Percentiles rank a stretch among this genome's conserved stretches.
These are phyloP conservation scores for Siniperca knerii DNA, from an alignment of 2,113 vertebrate species.

Conservation along the genomic window DNA sequence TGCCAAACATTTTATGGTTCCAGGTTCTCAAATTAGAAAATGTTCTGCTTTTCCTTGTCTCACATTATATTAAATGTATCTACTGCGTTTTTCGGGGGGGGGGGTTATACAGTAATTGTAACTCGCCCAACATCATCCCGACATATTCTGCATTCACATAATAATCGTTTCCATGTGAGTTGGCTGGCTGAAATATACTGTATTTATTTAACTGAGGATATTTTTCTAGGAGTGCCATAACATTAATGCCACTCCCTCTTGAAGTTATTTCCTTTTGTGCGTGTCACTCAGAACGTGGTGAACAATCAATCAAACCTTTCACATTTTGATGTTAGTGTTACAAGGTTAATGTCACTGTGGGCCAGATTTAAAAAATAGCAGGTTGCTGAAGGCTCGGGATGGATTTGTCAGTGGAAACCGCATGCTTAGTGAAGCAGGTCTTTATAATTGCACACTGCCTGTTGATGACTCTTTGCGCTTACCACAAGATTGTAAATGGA, in stretches of 20 bases:
- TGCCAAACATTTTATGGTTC: neutral
- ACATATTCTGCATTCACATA: neutral
- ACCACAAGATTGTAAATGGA: constrained; percentile 32
- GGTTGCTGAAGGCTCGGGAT: constrained; percentile 46
- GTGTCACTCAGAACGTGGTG: constrained; percentile 33
- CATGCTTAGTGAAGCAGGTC: constrained; percentile 66
- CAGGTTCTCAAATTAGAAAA: neutral
- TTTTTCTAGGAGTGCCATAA: constrained; percentile 49
- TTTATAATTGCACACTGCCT: constrained; percentile 61
- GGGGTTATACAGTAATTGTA: neutral
- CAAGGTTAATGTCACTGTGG: constrained; percentile 59
- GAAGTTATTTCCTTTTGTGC: constrained; percentile 45
- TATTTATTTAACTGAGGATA: constrained; percentile 25
- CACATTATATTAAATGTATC: neutral
- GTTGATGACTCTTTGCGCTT: constrained; percentile 43
- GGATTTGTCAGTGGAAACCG: constrained; percentile 72
- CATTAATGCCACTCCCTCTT: constrained; percentile 27
- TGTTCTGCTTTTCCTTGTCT: neutral
- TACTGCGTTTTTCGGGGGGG: neutral
- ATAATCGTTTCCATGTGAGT: constrained; percentile 12
- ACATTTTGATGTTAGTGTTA: constrained; percentile 62
- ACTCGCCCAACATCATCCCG: neutral
- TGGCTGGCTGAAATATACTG: constrained; percentile 5
- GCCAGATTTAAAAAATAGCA: constrained; percentile 58
- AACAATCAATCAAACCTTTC: constrained; percentile 50